phyloP scores from a whole-genome alignment of 2,797 vertebrate genomes.

The Nannoperca obscura region DNA sequence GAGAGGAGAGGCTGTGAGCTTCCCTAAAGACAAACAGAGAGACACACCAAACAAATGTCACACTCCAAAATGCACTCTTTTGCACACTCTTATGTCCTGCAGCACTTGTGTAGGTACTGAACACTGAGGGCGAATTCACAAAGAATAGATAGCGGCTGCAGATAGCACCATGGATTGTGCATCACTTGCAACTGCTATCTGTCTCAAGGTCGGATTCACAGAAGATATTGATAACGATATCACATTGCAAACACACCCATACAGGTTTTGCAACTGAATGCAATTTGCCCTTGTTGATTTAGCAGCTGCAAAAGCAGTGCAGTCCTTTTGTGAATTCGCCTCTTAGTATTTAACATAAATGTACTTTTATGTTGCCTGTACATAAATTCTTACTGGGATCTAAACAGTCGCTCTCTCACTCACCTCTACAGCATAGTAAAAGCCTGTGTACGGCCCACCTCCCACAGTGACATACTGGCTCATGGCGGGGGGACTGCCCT shows the following conservation, averaged over 20 bases:
- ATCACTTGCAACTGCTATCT: too few relatives aligned
- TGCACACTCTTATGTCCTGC: neutral
- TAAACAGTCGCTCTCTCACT: slow-evolving; percentile 18
- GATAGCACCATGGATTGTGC: too few relatives aligned
- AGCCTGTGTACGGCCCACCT: slow-evolving; percentile 94
- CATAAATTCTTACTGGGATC: neutral
- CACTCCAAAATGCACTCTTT: neutral
- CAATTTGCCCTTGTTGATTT: too few relatives aligned
- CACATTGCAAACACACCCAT: too few relatives aligned
- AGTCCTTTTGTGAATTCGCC: too few relatives aligned
- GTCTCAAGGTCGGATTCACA: too few relatives aligned
- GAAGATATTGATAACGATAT: too few relatives aligned
- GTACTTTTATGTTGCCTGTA: neutral
- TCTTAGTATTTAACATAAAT: neutral
- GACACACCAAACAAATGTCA: neutral
- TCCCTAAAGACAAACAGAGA: slow-evolving; percentile 83
- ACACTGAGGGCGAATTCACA: too few relatives aligned
- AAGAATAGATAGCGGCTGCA: too few relatives aligned
- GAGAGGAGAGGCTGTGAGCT: slow-evolving; percentile 96
- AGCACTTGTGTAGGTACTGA: neutral
- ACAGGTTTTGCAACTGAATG: too few relatives aligned
- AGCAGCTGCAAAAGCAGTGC: too few relatives aligned
- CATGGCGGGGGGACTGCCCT: slow-evolving; percentile 97
- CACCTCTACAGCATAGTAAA: slow-evolving; percentile 98
- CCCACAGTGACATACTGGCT: slow-evolving; percentile 97